A percentile compares a stretch with the other conserved stretches of the same genome.
Conservation (phyloP, 2,888 invertebrate species). For the Blastobasis adustella region DNA sequence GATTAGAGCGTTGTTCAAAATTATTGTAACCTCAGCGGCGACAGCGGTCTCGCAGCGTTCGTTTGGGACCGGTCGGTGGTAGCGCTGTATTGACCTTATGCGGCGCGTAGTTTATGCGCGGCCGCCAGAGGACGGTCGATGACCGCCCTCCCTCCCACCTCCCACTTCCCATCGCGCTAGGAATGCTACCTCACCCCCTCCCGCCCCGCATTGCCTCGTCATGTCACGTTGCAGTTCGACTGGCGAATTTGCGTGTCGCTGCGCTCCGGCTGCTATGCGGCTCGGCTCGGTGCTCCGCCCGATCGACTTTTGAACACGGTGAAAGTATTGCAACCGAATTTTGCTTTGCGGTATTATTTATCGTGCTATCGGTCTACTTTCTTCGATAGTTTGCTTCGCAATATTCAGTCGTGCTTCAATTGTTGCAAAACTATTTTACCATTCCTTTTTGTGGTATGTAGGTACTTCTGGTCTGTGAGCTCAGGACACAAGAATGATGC, state of each 20-base stretch:
- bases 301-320: slow-evolving; percentile 31
- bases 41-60: slow-evolving; percentile 14
- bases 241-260: slow-evolving; percentile 59
- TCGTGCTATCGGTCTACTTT: slow-evolving; percentile 17
- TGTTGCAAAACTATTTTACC: neutral
- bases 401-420: neutral
- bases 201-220: slow-evolving; percentile 39
- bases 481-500: no score
- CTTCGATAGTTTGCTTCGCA: slow-evolving; percentile 20
- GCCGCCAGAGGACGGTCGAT: slow-evolving; percentile 70
- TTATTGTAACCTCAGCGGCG: no score
- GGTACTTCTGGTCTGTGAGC: no score
- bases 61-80: slow-evolving; percentile 16
- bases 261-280: slow-evolving; percentile 24
- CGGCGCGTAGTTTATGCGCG: slow-evolving; percentile 68
- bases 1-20: neutral
- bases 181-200: slow-evolving; percentile 46
- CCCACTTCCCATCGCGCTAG: slow-evolving; percentile 42
- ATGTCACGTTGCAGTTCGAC: slow-evolving; percentile 64
- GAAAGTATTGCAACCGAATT: slow-evolving; percentile 23
- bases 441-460: neutral
- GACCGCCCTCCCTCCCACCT: slow-evolving; percentile 49
- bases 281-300: slow-evolving; percentile 18
- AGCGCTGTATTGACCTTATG: slow-evolving; percentile 62
- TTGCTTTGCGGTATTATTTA: slow-evolving; percentile 2